Percentiles rank a stretch among this genome's conserved stretches.
These are phyloP conservation scores for Paraescarpia echinospica DNA, from an alignment of 1,140 invertebrate genomes.

Conservation along the genomic window DNA sequence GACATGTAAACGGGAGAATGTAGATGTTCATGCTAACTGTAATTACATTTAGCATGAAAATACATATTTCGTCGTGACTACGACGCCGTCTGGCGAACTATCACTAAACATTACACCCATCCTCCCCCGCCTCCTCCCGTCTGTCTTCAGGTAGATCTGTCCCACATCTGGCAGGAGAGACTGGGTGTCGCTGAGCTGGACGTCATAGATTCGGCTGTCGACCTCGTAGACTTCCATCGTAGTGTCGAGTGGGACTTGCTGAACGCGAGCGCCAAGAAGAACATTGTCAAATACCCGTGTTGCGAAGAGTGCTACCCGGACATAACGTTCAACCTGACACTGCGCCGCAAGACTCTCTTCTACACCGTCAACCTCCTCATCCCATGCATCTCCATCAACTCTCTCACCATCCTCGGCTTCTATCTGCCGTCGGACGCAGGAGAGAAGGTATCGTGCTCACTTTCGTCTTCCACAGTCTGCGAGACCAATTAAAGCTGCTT, in stretches of 20 bases:
- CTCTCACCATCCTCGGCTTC: constrained; percentile 95
- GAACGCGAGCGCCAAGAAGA: constrained; percentile 74
- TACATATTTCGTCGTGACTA: too few species aligned
- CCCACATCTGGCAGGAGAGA: constrained; percentile 13
- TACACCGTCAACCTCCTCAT: constrained; percentile 59
- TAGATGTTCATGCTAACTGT: too few species aligned
- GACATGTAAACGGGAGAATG: too few species aligned
- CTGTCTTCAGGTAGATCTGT: constrained; percentile 17
- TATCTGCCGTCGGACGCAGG: constrained; percentile 97
- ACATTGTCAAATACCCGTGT: constrained; percentile 64
- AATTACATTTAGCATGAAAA: too few species aligned
- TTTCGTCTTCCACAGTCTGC: not conserved
- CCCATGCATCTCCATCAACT: constrained; percentile 69
- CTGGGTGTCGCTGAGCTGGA: not conserved
- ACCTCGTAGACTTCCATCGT: constrained; percentile 55
- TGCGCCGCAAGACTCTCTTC: constrained; percentile 57
- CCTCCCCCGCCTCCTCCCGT: not conserved
- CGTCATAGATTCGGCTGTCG: constrained; percentile 33
- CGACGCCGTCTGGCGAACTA: too few species aligned
- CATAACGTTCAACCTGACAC: constrained; percentile 56
- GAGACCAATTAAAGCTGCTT: too few species aligned
- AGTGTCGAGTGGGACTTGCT: constrained; percentile 99
- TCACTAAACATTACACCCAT: too few species aligned
- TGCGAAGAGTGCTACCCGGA: constrained; percentile 55
- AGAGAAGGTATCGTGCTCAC: constrained; percentile 70